Base-by-base conservation (phyloP, 2,113 vertebrate genomes). In the Triplophysa dalaica region DNA sequence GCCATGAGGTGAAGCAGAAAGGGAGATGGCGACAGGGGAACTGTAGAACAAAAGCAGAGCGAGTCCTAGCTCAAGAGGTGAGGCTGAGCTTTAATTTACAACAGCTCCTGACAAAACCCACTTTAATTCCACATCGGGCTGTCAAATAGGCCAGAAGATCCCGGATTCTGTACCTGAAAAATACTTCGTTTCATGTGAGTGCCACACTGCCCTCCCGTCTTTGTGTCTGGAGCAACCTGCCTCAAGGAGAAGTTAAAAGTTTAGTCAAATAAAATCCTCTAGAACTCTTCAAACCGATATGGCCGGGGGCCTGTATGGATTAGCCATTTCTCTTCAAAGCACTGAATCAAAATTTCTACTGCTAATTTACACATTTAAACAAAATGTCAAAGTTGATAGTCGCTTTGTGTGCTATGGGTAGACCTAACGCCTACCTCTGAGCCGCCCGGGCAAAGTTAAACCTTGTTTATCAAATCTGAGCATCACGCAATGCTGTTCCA, bases 201-300 rank as follows among this genome's bases (percentile, higher is more conserved):
- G 22, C 2, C 33, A n/a, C 16, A 14, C 21, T 70, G 41, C 26
- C 65, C 11, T 9, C 16, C 58, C 64, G 41, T 41, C 64, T 73
- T 81, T 73, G 58, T 77, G 77, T 72, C 38, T 79, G 41, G 22
- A 67, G 67, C 56, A 78, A 50, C 54, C 75, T 73, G 72, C 74
- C 64, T 84, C 19, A 80, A 79, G 79, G 72, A 79, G 72, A 70
- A 77, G 48, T 73, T 68, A 77, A 62, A 74, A 73, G 82, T 69
- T 70, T 75, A 78, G 52, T 70, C 48, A 26, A 54, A 66, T 70
- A 5, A 84, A 50, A 81, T 60, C 68, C 52, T 41, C 8, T 22
- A 24, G 65, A 76, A 61, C 19, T 63, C 62, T 24, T 26, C 61
- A 77, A 66, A 77, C 62, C 7, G 41, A 54, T 29, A 65, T 54